Conservation (phyloP, 2,888 invertebrate genomes). For the Oscheius sp. region DNA sequence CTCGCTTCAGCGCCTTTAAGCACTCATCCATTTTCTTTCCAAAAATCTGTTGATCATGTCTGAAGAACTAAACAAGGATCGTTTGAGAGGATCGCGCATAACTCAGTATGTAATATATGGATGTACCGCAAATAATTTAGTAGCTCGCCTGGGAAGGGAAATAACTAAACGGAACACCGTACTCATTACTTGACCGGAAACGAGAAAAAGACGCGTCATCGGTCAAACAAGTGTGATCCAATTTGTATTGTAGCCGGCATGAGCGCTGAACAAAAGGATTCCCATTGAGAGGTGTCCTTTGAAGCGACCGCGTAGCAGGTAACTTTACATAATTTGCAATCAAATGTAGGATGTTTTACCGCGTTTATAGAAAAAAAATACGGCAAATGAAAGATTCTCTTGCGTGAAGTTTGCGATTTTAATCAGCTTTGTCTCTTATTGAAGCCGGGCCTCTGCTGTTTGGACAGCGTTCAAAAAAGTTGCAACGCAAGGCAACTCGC, state of each 20-base stretch:
- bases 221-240: conserved; percentile 28
- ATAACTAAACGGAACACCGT: conserved; percentile 7
- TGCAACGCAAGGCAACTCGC: not conserved
- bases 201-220: conserved; percentile 20
- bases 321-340: conserved; percentile 13
- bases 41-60: too few species aligned
- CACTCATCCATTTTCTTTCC: too few species aligned
- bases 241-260: conserved; percentile 28
- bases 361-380: too few species aligned
- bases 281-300: conserved; percentile 24
- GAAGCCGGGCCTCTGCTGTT: not conserved
- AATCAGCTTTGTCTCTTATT: not conserved
- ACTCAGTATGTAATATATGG: not conserved
- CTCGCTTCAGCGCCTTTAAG: too few species aligned
- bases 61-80: too few species aligned
- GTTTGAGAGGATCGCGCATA: not conserved
- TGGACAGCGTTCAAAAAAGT: not conserved
- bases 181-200: conserved; percentile 22
- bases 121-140: not conserved
- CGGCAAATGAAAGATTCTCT: too few species aligned
- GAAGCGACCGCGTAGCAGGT: conserved; percentile 10
- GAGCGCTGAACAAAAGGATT: conserved; percentile 25
- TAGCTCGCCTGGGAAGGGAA: conserved; percentile 1
- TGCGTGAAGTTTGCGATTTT: too few species aligned
- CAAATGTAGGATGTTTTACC: too few species aligned